phyloP scores from a whole-genome alignment of 2,113 vertebrate species.

The Camarhynchus parvulus region DNA sequence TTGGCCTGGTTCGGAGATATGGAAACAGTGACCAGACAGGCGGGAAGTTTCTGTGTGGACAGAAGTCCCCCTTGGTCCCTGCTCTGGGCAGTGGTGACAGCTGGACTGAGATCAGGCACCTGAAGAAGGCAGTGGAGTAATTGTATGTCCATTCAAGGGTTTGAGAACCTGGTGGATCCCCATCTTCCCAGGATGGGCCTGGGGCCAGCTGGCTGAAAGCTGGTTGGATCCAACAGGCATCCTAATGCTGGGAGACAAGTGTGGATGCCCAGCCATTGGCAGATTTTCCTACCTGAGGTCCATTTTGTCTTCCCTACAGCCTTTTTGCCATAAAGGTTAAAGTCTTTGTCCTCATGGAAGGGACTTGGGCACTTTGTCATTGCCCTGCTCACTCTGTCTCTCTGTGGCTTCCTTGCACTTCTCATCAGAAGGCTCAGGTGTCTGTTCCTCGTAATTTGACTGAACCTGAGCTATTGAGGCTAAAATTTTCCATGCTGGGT shows the following conservation, averaged over 20 bases:
- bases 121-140: background rate
- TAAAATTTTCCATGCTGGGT: conserved; percentile 17
- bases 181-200: background rate
- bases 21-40: background rate
- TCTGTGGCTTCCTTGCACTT: background rate
- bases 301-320: background rate
- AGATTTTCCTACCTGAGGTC: background rate
- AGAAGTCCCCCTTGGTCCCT: background rate
- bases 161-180: background rate
- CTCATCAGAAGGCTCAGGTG: background rate
- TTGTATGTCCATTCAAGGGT: background rate
- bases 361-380: background rate
- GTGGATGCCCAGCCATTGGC: background rate
- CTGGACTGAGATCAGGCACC: background rate
- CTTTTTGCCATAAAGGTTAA: background rate
- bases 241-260: background rate
- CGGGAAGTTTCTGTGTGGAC: background rate
- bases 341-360: fast-evolving
- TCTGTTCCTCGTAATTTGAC: background rate
- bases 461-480: background rate
- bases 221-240: background rate
- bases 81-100: fast-evolving
- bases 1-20: background rate
- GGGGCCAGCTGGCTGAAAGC: background rate
- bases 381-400: background rate